phyloP scores from a whole-genome alignment of 2,888 invertebrate genomes.

The Seira musarum region DNA sequence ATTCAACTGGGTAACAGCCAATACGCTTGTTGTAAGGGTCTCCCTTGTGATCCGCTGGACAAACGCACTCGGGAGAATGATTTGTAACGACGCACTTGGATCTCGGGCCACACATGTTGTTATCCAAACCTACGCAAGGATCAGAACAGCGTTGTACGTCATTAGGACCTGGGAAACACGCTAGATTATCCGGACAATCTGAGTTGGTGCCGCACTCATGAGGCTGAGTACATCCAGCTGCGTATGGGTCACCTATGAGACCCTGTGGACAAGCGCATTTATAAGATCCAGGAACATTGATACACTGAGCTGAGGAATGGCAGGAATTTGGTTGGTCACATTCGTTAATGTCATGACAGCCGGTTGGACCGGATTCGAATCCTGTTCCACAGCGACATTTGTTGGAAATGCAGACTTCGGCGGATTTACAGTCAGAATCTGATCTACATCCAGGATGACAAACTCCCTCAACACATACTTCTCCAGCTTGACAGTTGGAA shows the following conservation, averaged over 20 bases:
- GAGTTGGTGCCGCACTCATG: constrained; percentile 83
- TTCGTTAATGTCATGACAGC: constrained; percentile 88
- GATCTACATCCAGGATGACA: constrained; percentile 88
- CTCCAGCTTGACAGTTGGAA: constrained; percentile 91
- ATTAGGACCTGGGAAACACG: constrained; percentile 76
- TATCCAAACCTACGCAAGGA: constrained; percentile 79
- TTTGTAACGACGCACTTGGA: constrained; percentile 83
- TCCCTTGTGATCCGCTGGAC: constrained; percentile 86
- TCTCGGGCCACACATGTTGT: constrained; percentile 83
- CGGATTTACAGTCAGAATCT: constrained; percentile 83
- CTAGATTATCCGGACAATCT: constrained; percentile 83
- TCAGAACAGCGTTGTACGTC: constrained; percentile 80
- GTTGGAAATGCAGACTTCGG: constrained; percentile 85
- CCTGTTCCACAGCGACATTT: constrained; percentile 87
- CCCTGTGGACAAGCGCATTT: constrained; percentile 85
- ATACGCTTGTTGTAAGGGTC: constrained; percentile 83
- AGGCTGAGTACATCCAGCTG: constrained; percentile 82
- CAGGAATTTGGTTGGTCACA: constrained; percentile 84
- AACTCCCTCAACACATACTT: constrained; percentile 86
- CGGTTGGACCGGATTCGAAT: constrained; percentile 81
- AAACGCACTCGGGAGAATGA: constrained; percentile 79
- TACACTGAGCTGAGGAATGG: constrained; percentile 84
- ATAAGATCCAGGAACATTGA: constrained; percentile 86
- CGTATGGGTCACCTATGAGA: constrained; percentile 72
- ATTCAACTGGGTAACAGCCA: constrained; percentile 93